Evolutionary conservation across 2,888 invertebrate species (phyloP).

Genomic region (Athetis lepigone): DNA sequence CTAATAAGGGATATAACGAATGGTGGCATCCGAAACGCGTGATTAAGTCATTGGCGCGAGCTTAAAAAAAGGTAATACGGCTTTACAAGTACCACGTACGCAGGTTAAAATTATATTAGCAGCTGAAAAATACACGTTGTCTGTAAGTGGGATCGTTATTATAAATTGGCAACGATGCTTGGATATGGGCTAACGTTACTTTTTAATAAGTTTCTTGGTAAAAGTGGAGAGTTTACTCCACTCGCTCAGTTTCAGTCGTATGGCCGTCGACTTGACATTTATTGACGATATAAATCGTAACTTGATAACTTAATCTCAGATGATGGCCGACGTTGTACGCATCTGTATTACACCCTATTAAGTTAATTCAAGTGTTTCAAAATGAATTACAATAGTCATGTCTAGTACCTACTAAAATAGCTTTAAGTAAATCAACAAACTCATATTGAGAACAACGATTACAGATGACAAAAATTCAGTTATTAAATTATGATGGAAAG

Average conservation of each 20-base stretch:
- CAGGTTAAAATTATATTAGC: conserved; percentile 63
- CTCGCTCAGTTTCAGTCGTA: conserved; percentile 61
- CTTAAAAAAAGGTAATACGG: conserved; percentile 47
- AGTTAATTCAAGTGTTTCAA: conserved; percentile 21
- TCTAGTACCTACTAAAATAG: background rate
- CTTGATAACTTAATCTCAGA: conserved; percentile 80
- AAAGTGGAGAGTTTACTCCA: conserved; percentile 61
- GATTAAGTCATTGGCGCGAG: conserved; percentile 58
- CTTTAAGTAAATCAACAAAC: background rate
- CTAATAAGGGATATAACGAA: conserved; percentile 32
- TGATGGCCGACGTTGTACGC: conserved; percentile 62
- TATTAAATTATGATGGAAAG: conserved; percentile 51
- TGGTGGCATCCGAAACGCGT: conserved; percentile 50
- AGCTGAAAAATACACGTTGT: conserved; percentile 59
- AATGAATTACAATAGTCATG: conserved; percentile 1
- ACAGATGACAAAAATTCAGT: background rate
- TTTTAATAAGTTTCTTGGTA: conserved; percentile 75
- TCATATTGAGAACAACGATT: background rate
- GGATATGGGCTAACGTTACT: conserved; percentile 68
- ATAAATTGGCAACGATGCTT: conserved; percentile 69
- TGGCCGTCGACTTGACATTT: conserved; percentile 71
- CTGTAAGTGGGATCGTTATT: conserved; percentile 65
- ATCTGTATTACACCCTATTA: conserved; percentile 58
- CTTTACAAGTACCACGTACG: conserved; percentile 48
- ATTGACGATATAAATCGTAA: conserved; percentile 78